A percentile compares a stretch with the other conserved stretches of the same genome.
These are phyloP conservation scores for human (Homo sapiens) DNA, from an alignment of 2,113 vertebrate genomes.

Conservation along the genomic window GRCh38 chrX:19238501-19239000, in stretches of 20 bases:
- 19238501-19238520: background rate
- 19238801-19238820: background rate
- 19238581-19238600: background rate
- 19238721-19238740: background rate
- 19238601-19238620: background rate
- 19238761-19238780: background rate
- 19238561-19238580: background rate
- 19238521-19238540: background rate
- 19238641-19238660: background rate
- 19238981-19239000: background rate
- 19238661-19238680: background rate
- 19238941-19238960: slow-evolving; percentile 8
- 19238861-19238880: background rate
- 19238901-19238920: background rate
- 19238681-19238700: background rate
- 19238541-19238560: background rate
- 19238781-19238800: background rate
- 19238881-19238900: background rate
- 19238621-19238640: background rate
- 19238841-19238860: background rate
- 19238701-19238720: background rate
- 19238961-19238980: slow-evolving; percentile 8
- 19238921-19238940: background rate
- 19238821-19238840: background rate
- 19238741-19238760: slow-evolving; percentile 32